phyloP scores from a whole-genome alignment of 2,797 vertebrate species.

The Enteromius fasciolatus region DNA sequence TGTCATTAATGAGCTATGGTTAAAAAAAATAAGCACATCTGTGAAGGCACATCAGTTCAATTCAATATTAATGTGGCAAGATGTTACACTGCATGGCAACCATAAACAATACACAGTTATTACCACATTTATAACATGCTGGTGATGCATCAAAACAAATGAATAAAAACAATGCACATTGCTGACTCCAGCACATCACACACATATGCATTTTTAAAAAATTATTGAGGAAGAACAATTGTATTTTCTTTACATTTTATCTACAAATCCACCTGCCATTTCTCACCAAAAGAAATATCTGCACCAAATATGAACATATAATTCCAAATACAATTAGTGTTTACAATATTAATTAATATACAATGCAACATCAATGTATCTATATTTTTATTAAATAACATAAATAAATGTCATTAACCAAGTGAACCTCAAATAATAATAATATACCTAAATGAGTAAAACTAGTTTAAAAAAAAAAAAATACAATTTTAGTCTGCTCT shows the following conservation, averaged over 20 bases:
- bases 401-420: neutral
- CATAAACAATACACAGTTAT: neutral
- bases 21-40: neutral
- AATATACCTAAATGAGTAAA: neutral
- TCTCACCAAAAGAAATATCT: neutral
- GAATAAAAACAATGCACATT: neutral
- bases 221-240: neutral
- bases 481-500: neutral
- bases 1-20: neutral
- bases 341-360: neutral
- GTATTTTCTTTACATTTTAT: neutral
- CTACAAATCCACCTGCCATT: neutral
- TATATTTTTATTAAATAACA: too few relatives aligned
- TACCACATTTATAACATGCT: neutral
- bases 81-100: neutral
- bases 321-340: neutral
- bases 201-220: neutral
- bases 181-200: neutral
- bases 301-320: neutral
- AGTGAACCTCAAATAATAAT: neutral
- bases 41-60: neutral
- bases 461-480: neutral
- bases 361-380: neutral
- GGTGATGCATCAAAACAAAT: neutral
- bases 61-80: neutral